phyloP scores from a whole-genome alignment of 2,113 vertebrate genomes.

The Xenopus laevis region DNA sequence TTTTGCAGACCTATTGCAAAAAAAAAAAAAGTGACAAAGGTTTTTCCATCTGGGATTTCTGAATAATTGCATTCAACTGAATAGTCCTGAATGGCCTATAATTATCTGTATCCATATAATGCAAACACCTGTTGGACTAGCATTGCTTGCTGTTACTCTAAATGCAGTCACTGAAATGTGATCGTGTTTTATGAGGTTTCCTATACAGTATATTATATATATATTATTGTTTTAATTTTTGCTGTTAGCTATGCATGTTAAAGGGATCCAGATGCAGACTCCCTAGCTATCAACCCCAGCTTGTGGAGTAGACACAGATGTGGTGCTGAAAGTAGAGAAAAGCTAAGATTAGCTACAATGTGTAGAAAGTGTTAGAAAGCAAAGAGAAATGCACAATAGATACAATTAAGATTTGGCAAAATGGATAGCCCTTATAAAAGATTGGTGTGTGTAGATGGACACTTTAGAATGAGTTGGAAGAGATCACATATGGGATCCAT shows the following conservation, averaged over 20 bases:
- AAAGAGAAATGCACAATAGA: background rate
- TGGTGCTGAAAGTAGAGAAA: background rate
- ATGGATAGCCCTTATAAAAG: no score
- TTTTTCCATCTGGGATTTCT: background rate
- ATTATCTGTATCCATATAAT: background rate
- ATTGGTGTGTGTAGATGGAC: no score
- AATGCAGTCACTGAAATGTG: background rate
- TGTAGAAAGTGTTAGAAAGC: background rate
- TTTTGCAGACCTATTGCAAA: background rate
- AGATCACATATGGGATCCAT: no score
- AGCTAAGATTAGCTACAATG: background rate
- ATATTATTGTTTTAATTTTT: background rate
- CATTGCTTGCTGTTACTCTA: background rate
- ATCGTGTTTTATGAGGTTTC: constrained; percentile 2
- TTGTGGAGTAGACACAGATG: background rate
- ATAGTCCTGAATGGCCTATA: background rate
- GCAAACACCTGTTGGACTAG: background rate
- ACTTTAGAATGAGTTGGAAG: no score
- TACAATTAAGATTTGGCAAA: no score
- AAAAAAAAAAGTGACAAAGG: background rate
- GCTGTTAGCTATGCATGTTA: background rate
- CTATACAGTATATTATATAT: background rate
- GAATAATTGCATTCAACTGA: background rate
- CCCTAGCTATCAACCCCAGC: background rate
- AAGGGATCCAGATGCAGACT: constrained; percentile 8